Percentiles rank a stretch among this genome's conserved stretches.
phyloP scores from a whole-genome alignment of 2,888 invertebrate species.

The Bugula neritina region DNA sequence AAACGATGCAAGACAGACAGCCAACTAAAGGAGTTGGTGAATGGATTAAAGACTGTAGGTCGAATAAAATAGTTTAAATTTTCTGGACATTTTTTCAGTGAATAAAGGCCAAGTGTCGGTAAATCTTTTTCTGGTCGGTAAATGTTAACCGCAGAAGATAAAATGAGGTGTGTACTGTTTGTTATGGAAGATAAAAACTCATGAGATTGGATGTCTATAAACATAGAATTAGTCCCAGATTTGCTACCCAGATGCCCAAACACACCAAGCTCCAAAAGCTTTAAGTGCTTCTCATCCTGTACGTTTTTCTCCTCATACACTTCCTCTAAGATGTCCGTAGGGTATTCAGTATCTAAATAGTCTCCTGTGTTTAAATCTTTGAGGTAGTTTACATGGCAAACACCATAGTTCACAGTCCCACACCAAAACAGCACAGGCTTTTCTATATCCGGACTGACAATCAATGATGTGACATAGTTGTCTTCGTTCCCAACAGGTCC shows the following conservation, averaged over 20 bases:
- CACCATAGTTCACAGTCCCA: not conserved
- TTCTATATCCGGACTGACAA: not conserved
- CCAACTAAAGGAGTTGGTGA: not conserved
- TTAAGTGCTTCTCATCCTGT: not conserved
- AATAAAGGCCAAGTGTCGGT: not conserved
- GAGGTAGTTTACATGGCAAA: conserved; percentile 1
- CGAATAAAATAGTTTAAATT: not conserved
- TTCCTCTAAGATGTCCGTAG: not conserved
- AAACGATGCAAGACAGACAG: not conserved
- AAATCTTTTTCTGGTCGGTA: not conserved
- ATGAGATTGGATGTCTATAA: not conserved
- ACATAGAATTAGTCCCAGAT: not conserved
- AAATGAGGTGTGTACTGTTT: not conserved
- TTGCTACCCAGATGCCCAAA: conserved; percentile 7
- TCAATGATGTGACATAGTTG: conserved; percentile 2
- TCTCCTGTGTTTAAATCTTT: not conserved
- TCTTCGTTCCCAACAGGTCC: not conserved
- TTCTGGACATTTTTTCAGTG: not conserved
- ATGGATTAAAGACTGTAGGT: not conserved
- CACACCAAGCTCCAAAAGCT: not conserved
- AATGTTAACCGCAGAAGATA: not conserved
- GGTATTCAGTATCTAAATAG: not conserved
- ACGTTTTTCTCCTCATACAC: not conserved
- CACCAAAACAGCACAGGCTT: conserved; percentile 17
- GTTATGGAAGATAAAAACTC: not conserved